Evolutionary conservation across 2,888 invertebrate genomes (phyloP).

Genomic region (Melipona bicolor): DNA sequence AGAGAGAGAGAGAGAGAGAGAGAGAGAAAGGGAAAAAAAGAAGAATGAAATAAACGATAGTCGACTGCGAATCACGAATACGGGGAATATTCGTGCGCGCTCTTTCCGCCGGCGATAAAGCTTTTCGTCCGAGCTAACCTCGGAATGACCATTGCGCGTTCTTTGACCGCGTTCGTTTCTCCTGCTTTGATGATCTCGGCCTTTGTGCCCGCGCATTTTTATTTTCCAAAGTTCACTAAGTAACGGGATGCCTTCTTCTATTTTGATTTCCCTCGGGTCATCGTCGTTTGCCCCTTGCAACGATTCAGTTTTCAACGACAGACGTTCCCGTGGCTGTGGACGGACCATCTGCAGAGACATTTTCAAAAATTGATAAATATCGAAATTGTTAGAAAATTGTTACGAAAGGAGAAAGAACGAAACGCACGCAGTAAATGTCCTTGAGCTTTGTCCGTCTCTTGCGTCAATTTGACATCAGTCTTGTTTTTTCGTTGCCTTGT

Average conservation of each 20-base stretch:
- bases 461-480: no score
- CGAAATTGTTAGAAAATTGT: no score
- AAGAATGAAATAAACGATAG: neutral
- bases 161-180: neutral
- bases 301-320: constrained; percentile 32
- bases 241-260: constrained; percentile 26
- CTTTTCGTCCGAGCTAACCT: neutral
- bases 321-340: neutral
- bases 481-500: no score
- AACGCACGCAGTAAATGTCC: no score
- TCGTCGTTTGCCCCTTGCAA: constrained; percentile 48
- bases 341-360: no score
- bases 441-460: no score
- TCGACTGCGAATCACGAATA: neutral
- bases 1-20: neutral
- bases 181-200: neutral
- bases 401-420: no score
- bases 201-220: constrained; percentile 9
- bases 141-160: neutral
- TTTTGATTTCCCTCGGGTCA: constrained; percentile 62
- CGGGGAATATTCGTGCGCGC: neutral
- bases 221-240: constrained; percentile 18
- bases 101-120: neutral
- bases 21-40: no score
- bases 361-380: no score